Evolutionary conservation across 1,140 invertebrate species (phyloP), one percentile per base, ranked within the genome.

Genomic region (Pinna nobilis): DNA sequence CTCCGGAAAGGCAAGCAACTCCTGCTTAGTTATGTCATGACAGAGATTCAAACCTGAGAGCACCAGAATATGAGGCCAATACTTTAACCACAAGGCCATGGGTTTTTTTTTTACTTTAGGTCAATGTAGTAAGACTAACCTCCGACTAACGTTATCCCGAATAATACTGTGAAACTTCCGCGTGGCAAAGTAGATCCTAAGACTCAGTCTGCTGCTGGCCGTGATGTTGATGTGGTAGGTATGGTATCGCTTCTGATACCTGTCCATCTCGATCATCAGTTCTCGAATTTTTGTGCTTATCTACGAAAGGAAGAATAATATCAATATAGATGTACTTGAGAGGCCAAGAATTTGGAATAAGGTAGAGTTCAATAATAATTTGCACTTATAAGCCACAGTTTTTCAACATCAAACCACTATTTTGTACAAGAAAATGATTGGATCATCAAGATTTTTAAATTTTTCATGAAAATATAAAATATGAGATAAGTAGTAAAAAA

Each of bases 191-290:
- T 81, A 88, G 0, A 86, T 66, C 15, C 63, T 64, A 0, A 87
- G 75, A 0, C 85, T 82, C 1, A 80, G 74, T 2, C 65, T 73
- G 63, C 85, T 83, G 55, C 80, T 82, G 9, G 61, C 47, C 5
- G 74, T 78, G 33, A 88, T 84, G 61, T 88, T 88, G 6, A 81
- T 79, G 7, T 72, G 49, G 70, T 71, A 86, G 49, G 70, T 80
- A 60, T 87, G 80, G 61, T 87, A 88, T 18, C 80, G 61, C 47
- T 76, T 71, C 78, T 83, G 84, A 57, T 88, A 88, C 25, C 72
- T 78, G 69, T 86, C 84, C 77, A 88, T 79, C 20, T 81, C 77
- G 35, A 80, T 69, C 82, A 84, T 86, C 32, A 86, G 51, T 41
- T 78, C 77, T 60, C 77, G 50, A 9, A 78, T 77, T 41, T 70